Evolutionary conservation across 2,888 invertebrate species (phyloP).

Genomic region (Sialis lutaria): DNA sequence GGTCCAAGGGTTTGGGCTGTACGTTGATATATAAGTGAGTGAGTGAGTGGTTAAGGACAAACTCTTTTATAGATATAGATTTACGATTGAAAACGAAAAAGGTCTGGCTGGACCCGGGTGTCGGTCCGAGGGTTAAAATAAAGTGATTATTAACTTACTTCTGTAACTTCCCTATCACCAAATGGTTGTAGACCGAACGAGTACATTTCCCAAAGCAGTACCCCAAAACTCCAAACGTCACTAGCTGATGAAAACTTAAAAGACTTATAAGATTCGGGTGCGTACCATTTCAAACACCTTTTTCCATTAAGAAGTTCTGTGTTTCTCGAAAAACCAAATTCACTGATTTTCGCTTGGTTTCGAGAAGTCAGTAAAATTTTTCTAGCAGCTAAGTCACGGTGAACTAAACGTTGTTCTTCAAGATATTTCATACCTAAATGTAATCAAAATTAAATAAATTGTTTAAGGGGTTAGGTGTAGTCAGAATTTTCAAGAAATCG

Average conservation of each 20-base stretch:
- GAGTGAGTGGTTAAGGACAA: too few relatives aligned
- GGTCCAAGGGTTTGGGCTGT: too few relatives aligned
- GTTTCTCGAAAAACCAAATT: slow-evolving; percentile 83
- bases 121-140: too few relatives aligned
- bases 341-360: slow-evolving; percentile 83
- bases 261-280: slow-evolving; percentile 84
- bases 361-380: slow-evolving; percentile 72
- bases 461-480: not conserved
- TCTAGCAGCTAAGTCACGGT: slow-evolving; percentile 80
- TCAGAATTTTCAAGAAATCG: too few relatives aligned
- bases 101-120: too few relatives aligned
- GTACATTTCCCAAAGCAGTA: slow-evolving; percentile 94
- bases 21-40: too few relatives aligned
- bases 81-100: too few relatives aligned
- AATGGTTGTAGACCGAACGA: slow-evolving; percentile 78
- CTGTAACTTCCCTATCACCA: slow-evolving; percentile 71
- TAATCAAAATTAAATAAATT: slow-evolving; percentile 5
- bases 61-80: too few relatives aligned
- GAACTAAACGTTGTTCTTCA: slow-evolving; percentile 71
- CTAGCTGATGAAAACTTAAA: slow-evolving; percentile 86
- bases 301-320: slow-evolving; percentile 46
- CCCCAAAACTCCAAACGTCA: slow-evolving; percentile 92
- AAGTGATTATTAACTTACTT: slow-evolving; percentile 33
- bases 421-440: slow-evolving; percentile 69
- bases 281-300: slow-evolving; percentile 49